Conservation (phyloP, 37 sponge, comb jelly and placozoan genomes). For the Mnemiopsis leidyi region DNA sequence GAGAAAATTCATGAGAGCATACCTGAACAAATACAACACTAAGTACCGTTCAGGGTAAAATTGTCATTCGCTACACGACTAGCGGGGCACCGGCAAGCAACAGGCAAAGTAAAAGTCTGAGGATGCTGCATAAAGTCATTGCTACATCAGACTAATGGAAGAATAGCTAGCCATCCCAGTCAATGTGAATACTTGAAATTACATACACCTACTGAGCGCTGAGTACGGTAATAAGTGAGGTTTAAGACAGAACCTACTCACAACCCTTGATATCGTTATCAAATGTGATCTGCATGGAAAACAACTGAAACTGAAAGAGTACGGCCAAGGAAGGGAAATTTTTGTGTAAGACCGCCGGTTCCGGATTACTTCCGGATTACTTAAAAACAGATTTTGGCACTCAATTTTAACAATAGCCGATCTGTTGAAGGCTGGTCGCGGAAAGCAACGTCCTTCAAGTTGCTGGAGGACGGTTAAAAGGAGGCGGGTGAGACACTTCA, state of each 20-base stretch:
- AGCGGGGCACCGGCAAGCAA: background rate
- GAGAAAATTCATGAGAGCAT: background rate
- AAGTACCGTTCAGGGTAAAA: background rate
- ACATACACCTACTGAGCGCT: too few relatives aligned
- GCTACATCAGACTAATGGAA: background rate
- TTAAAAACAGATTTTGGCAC: background rate
- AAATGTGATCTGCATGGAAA: too few relatives aligned
- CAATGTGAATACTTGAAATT: too few relatives aligned
- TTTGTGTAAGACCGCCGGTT: background rate
- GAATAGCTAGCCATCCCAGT: too few relatives aligned
- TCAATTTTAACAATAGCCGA: background rate
- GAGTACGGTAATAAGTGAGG: too few relatives aligned
- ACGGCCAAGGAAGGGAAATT: background rate
- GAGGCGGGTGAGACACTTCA: too few relatives aligned
- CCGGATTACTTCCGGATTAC: background rate
- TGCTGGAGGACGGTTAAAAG: too few relatives aligned
- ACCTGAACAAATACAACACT: background rate
- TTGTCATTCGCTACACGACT: background rate
- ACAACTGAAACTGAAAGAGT: background rate
- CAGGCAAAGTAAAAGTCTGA: background rate
- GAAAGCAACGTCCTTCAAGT: background rate
- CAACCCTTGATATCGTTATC: too few relatives aligned
- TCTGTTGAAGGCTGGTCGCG: background rate
- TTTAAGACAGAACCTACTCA: too few relatives aligned
- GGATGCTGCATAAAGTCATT: background rate